phyloP scores from a whole-genome alignment of 2,113 vertebrate species.

The Protomyctophum bolini region DNA sequence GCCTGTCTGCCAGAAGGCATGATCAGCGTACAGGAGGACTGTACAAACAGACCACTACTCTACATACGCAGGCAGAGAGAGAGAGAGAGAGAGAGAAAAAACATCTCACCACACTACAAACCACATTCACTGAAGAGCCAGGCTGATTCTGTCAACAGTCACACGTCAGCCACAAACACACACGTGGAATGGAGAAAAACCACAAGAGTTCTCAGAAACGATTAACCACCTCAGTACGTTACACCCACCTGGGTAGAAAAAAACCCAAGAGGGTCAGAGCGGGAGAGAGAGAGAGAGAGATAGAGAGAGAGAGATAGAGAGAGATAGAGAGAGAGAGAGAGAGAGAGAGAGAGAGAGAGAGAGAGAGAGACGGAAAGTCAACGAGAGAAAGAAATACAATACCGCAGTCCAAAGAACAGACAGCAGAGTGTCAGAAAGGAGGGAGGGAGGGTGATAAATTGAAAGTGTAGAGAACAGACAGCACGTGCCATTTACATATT shows the following conservation, averaged over 20 bases:
- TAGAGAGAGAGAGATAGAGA: constrained; percentile 3
- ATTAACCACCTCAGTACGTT: constrained; percentile 38
- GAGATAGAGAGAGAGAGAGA: constrained; percentile 4
- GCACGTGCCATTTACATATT: constrained; percentile 18
- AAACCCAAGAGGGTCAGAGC: not conserved
- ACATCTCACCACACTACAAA: not conserved
- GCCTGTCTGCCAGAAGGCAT: too few relatives aligned
- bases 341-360: constrained; percentile 1
- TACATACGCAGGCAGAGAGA: too few relatives aligned
- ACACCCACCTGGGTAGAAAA: constrained; percentile 55
- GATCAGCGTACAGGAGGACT: too few relatives aligned
- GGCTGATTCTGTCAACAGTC: constrained; percentile 63
- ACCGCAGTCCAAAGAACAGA: not conserved
- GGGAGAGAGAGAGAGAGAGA: constrained; percentile 20
- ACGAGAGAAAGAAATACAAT: not conserved
- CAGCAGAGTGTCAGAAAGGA: not conserved
- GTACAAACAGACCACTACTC: too few relatives aligned
- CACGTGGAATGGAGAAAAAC: constrained; percentile 20
- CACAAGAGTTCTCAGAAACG: constrained; percentile 71
- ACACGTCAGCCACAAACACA: constrained; percentile 15
- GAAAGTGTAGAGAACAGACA: constrained; percentile 6
- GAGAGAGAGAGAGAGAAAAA: too few relatives aligned
- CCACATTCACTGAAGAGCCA: constrained; percentile 64
- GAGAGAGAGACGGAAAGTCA: constrained; percentile 8
- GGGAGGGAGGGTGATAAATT: constrained; percentile 9